These are phyloP conservation scores for Miniopterus natalensis DNA, from an alignment of 2,113 vertebrate genomes.

Conservation along the genomic window DNA sequence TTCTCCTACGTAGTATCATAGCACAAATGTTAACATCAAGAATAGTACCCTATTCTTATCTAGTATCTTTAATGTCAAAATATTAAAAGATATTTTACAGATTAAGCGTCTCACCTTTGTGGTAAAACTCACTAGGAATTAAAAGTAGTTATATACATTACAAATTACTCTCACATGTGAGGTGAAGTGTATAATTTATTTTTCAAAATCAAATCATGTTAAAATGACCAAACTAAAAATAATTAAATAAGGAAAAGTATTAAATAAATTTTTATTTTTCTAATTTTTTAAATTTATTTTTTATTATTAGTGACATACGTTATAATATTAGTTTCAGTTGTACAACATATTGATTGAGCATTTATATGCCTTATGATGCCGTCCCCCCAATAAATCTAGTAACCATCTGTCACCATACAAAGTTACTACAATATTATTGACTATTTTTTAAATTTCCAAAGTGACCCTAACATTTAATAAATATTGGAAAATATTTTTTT, in stretches of 20 bases:
- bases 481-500: not conserved
- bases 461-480: not conserved
- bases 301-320: not conserved
- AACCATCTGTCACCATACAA: not conserved
- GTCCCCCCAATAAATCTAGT: not conserved
- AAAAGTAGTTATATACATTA: not conserved
- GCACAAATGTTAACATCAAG: conserved; percentile 48
- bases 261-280: not conserved
- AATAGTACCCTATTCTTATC: not conserved
- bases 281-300: not conserved
- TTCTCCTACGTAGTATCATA: not conserved
- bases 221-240: not conserved
- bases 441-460: not conserved
- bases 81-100: conserved; percentile 17
- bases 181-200: conserved; percentile 2
- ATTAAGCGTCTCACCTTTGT: not conserved
- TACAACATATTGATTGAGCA: not conserved
- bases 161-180: not conserved
- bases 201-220: conserved; percentile 29
- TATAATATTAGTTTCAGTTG: not conserved
- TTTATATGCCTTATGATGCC: not conserved
- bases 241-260: not conserved
- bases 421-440: not conserved
- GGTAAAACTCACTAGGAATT: conserved; percentile 33
- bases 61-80: conserved; percentile 39